Conservation (phyloP, 2,113 vertebrate genomes). For the Urocitellus parryii region DNA sequence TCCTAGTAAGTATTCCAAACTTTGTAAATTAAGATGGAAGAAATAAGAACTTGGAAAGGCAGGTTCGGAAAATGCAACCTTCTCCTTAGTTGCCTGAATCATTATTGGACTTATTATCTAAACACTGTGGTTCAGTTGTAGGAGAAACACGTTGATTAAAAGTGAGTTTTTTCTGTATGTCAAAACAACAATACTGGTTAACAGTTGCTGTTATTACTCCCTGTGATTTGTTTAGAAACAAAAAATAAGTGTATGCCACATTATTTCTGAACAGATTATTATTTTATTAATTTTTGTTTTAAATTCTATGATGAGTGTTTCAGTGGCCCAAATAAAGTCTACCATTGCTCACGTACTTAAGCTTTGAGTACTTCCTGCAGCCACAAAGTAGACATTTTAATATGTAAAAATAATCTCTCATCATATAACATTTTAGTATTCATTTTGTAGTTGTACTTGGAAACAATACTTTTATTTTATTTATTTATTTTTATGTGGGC, state of each 20-base stretch:
- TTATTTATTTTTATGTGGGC: too few relatives aligned
- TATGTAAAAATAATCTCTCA: neutral
- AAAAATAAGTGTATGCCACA: neutral
- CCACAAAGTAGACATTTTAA: neutral
- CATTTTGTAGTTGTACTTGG: too few relatives aligned
- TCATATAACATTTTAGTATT: too few relatives aligned
- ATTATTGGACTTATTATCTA: neutral
- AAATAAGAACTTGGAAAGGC: slow-evolving; percentile 33
- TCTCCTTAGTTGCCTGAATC: neutral
- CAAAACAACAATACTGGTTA: neutral
- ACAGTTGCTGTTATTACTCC: neutral
- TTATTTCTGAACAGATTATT: neutral
- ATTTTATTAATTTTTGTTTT: neutral
- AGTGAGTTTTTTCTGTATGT: neutral
- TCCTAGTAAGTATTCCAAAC: neutral
- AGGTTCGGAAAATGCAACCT: slow-evolving; percentile 15
- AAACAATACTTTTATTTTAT: too few relatives aligned
- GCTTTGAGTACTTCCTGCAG: neutral
- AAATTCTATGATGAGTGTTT: neutral
- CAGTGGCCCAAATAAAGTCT: neutral
- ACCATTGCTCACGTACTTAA: neutral
- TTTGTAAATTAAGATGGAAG: slow-evolving; percentile 62
- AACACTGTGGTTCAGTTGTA: neutral
- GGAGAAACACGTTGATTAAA: neutral
- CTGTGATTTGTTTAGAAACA: neutral